Base-by-base conservation (phyloP, 2,113 vertebrate species). In the Chionomys nivalis region DNA sequence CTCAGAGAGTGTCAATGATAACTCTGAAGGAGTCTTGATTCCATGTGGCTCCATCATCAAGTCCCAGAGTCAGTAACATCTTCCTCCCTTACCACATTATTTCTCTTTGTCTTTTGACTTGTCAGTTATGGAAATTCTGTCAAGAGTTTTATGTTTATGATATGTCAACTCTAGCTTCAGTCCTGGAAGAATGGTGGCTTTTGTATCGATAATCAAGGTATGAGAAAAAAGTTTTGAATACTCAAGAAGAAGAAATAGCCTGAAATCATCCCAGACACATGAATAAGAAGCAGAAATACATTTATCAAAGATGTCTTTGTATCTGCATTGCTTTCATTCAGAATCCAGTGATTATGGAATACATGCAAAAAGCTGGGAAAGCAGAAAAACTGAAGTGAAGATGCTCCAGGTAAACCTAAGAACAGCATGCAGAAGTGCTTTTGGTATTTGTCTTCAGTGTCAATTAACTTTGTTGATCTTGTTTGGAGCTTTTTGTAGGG, bases 151-250 rank as follows among this genome's bases (percentile, higher is more conserved):
- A 31, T 42, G 61, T 79, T 95, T 78, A 65, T 90, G 24, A 68
- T 42, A 55, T 36, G 66, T 87, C 5, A 61, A 77, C 7, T 66
- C 47, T 88, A 39, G 6, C 61, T 87, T 92, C 12, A n/a, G 4
- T 65, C 16, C 31, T 70, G 17, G 44, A 65, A 87, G n/a, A 68
- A 36, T 31, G 33, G 21, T 81, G 19, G 26, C 16, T 76, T 93
- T 89, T 55, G 44, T 66, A 55, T 73, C n/a, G 21, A 85, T 91
- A 93, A 86, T 92, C 92, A 44, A 79, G 70, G 26, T 72, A 31
- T 58, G 55, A 47, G 33, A 39, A 85, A 88, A n/a, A 90, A 73
- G 21, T 17, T 63, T 42, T 87, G 47, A 81, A 89, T 31, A 90
- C 52, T 39, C 5, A 4, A 61, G 17, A 44, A 61, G 73, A 90